Evolutionary conservation across 2,888 invertebrate genomes (phyloP), one percentile per base, ranked within the genome.

Genomic region (Clivina fossor): DNA sequence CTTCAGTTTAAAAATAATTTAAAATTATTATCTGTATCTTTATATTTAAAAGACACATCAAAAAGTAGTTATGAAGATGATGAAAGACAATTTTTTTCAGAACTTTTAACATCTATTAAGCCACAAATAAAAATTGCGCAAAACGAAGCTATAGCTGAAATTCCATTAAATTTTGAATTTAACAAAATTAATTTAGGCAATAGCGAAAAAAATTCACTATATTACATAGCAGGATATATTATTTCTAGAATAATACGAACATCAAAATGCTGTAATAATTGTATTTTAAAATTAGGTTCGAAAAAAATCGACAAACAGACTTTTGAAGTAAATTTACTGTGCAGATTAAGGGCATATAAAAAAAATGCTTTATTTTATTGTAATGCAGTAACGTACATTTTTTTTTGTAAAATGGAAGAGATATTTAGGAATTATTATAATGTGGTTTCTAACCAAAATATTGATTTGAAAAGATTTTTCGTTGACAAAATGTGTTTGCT

Each of bases 1-100:
- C 1, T 30, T 4, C 41, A 56, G 37, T 55, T 54, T 41, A 56
- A 49, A 58, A 58, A 58, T 38, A 56, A 59, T 41, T 13, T 59
- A 15, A 53, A 59, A 40, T 33, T 35, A 24, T 46, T 59, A 22
- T 40, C 33, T 48, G 41, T 57, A n/a, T 44, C 53, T 2, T 57
- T 57, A 28, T 59, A 57, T 41, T 24, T 59, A 11, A 57, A 49
- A 51, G 30, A 58, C n/a, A 46, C 43, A 5, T 44, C 48, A 16
- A 56, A 51, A 30, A 19, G 30, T 20, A 56, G 50, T 43, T 50
- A 56, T 33, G 49, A 28, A 18, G 7, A 43, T 30, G 57, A 57
- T 53, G 57, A 57, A 16, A 32, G 53, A 46, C 44, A 56, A 43
- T 53, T 57, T 35, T 32, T 57, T 13, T 35, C 44, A n/a, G 53